A percentile compares a stretch with the other conserved stretches of the same genome.
Evolutionary conservation across 2,113 vertebrate genomes (phyloP).

Genomic region (Machaerirhynchus nigripectus): DNA sequence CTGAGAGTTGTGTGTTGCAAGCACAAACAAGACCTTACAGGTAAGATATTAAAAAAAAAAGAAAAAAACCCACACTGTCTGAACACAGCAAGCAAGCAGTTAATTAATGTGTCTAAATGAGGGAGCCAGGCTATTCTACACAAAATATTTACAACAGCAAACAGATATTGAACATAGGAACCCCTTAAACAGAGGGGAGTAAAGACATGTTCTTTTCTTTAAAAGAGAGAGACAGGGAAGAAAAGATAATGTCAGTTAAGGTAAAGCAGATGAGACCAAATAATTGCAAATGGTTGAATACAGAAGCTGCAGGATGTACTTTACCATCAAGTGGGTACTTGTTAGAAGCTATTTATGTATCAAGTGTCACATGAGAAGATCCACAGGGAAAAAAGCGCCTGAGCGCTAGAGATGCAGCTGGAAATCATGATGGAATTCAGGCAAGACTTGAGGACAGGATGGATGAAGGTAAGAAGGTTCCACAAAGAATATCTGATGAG

Average conservation of each 20-base stretch:
- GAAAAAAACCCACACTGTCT: neutral
- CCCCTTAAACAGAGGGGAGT: neutral
- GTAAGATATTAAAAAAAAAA: neutral
- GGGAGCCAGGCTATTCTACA: neutral
- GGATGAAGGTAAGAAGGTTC: neutral
- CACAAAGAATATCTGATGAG: neutral
- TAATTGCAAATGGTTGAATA: constrained; percentile 42
- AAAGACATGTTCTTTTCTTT: neutral
- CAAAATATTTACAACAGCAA: neutral
- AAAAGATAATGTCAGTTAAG: constrained; percentile 15
- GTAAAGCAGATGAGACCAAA: constrained; percentile 17
- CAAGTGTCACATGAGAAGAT: constrained; percentile 22
- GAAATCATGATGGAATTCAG: constrained; percentile 14
- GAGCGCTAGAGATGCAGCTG: neutral
- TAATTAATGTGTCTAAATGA: neutral
- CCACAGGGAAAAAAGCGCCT: neutral
- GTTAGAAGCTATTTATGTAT: constrained; percentile 52
- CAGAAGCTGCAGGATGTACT: constrained; percentile 58
- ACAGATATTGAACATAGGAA: neutral
- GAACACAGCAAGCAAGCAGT: neutral
- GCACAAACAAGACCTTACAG: neutral
- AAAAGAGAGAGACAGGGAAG: neutral
- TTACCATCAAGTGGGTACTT: constrained; percentile 43
- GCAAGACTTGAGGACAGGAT: neutral
- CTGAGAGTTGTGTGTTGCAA: neutral